Evolutionary conservation across 2,113 vertebrate species (phyloP).

Genomic region (Phasianus colchicus): DNA sequence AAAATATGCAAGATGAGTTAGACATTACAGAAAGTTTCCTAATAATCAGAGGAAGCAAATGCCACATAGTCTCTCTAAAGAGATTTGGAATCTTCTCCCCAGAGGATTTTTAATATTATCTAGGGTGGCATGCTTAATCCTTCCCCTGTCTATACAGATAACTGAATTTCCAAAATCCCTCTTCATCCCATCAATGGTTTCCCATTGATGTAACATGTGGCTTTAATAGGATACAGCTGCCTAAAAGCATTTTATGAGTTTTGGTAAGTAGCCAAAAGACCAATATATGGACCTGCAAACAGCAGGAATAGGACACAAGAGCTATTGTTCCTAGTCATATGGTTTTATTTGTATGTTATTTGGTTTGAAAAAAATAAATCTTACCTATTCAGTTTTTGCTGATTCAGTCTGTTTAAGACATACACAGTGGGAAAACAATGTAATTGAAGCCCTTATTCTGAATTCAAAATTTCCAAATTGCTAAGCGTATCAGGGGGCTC

Average conservation of each 20-base stretch:
- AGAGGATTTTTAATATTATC: constrained; percentile 30
- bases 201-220: constrained; percentile 59
- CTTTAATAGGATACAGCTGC: constrained; percentile 66
- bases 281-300: constrained; percentile 55
- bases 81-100: constrained; percentile 23
- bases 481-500: neutral
- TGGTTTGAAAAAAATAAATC: neutral
- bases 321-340: constrained; percentile 47
- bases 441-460: neutral
- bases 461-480: constrained; percentile 19
- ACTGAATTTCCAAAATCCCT: neutral
- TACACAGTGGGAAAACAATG: neutral
- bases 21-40: neutral
- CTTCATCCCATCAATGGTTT: neutral
- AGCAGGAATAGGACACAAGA: constrained; percentile 31
- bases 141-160: constrained; percentile 9
- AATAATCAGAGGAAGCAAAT: neutral
- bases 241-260: constrained; percentile 57
- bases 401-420: neutral
- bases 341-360: constrained; percentile 40
- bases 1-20: neutral
- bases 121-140: constrained; percentile 41
- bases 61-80: neutral
- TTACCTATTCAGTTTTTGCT: neutral
- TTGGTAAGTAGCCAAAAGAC: constrained; percentile 49